Base-by-base conservation (phyloP, 2,888 invertebrate species). In the Habroteleia sp. region DNA sequence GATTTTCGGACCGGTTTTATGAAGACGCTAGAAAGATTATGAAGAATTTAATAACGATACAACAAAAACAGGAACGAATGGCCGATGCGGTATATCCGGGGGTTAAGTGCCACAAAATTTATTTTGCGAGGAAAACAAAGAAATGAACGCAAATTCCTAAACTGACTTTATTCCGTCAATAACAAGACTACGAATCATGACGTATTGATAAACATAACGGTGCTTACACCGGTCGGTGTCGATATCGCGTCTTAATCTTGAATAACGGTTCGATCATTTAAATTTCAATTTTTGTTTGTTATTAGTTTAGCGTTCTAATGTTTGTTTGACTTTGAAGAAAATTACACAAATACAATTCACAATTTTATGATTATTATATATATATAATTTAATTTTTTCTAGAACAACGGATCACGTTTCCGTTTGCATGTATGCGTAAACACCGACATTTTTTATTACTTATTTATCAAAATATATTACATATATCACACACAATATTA, bases 1-100 rank as follows among this genome's bases (percentile, higher is more conserved):
- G 74, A 74, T 74, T 69, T 74, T 74, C 69, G 74, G 74, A 74
- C 74, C 74, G 74, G 74, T 74, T 74, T 69, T 58, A 39, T 52
- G 74, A 69, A 63, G 69, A 69, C 44, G 52, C 50, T 48, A 39
- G n/a, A 39, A 50, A 62, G 48, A 68, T 63, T 68, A 69, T 52
- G 27, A 42, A 27, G 56, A 50, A 50, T 72, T 58, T 42, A 54
- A 50, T 58, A 42, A 58, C 37, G 29, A 5, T 23, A 8, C 1
- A 11, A 14, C 6, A 50, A 54, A 65, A 52, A 44, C 5, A 27
- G 46, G 11, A 52, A 27, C 39, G 7, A 8, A 7, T n/a, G n/a
- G n/a, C n/a, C n/a, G n/a, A n/a, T n/a, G n/a, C 20, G 8, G 23
- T 31, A 7, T 3, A 5, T 27, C 17, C 23, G 37, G 2, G 56